Evolutionary conservation across 2,797 vertebrate species (phyloP), one percentile per base, ranked within the genome.

Genomic region (Amblyopsis hoosieri): DNA sequence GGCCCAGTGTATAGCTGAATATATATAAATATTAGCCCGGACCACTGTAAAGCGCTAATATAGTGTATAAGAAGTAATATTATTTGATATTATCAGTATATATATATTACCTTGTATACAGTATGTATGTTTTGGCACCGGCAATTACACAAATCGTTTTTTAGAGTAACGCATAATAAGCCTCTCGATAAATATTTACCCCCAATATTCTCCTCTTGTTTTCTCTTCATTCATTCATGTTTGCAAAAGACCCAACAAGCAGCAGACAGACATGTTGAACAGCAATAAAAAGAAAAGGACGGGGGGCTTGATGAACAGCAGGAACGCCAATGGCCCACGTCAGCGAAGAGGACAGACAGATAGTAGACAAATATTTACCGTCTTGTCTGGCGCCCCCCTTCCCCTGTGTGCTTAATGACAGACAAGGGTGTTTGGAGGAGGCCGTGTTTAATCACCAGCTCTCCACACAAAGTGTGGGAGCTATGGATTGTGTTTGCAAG

Each of bases 331-430:
- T 79, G 31, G 50, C 45, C 15, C 54, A 51, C 64, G 65, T 82
- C 71, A 80, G 79, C 71, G 62, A 79, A 58, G 71, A 75, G 76
- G 49, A 60, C 60, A 79, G 66, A 72, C 69, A 81, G 74, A 81
- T 70, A 74, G 48, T 63, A 52, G 62, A 69, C 78, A 86, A 89
- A 88, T 86, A 89, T 88, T 89, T 85, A 81, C 82, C 0, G 2
- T 48, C 62, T 58, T 78, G 80, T 76, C 80, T 12, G 1, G 42
- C 62, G 45, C 51, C 73, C 72, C 74, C 78, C 66, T 52, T 45
- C 7, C 73, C 71, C 74, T 65, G 71, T 62, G 13, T 19, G 62
- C 58, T 60, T 81, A 85, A 84, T 86, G 81, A 87, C 77, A 83
- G 81, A 80, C 42, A 53, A 79, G 66, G 64, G 9, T 77, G 74